Evolutionary conservation across 2,888 invertebrate genomes (phyloP), one percentile per base, ranked within the genome.

Genomic region (Parascotia fuliginaria): DNA sequence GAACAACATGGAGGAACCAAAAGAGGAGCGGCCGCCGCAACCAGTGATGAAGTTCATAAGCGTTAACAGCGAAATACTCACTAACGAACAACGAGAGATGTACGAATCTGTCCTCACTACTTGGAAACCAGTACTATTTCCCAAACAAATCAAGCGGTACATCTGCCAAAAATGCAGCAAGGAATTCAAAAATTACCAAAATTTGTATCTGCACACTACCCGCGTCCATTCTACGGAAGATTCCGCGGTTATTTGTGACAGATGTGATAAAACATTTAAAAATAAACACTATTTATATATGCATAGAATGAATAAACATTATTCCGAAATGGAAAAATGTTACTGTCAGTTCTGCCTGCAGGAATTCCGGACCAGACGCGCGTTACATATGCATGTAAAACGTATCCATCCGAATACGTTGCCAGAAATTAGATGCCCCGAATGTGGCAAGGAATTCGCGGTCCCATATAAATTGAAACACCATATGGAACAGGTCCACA

Each of bases 271-370:
- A 41, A 83, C 87, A 0, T 92, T 91, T 52, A 92, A 92, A 39
- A 91, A 92, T 29, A 92, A 92, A 52, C 91, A 92, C 53, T 92
- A 92, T 45, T 24, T 92, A 0, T 92, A 92, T 65, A 92, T 92
- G 91, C 91, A 92, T 51, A 55, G 89, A 1, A 92, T 91, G 91
- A 92, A 92, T 28, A 90, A 90, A 6, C 91, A 92, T 46, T 91
- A 91, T n/a, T 90, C 91, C 0, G 90, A 91, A 11, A 61, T 79
- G 0, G 89, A 90, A 59, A 89, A 89, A 24, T 87, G 89, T 36
- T 88, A 79, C 54, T 92, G 91, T 31, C 89, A 92, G 37, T 87
- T 86, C 46, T 92, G 91, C 28, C 67, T 90, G 0, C 91, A 91
- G 59, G 89, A 90, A 42, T 92, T 90, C 27, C 60, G 89, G 0